These are phyloP conservation scores for Tortrix viridana DNA, from an alignment of 2,888 invertebrate genomes.

Conservation along the genomic window DNA sequence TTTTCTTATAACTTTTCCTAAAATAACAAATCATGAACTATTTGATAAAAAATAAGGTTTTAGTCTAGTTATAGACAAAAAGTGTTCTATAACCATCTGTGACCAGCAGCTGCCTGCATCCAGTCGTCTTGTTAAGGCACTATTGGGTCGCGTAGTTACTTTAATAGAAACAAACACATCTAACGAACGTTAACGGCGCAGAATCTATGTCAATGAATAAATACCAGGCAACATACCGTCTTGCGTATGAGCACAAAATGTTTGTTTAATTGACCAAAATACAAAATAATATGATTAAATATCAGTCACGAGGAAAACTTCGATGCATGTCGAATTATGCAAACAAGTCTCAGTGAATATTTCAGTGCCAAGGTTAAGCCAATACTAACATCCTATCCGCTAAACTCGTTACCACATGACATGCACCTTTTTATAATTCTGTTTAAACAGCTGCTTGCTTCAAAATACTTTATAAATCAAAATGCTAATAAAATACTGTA, in stretches of 20 bases:
- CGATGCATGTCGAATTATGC: slow-evolving; percentile 40
- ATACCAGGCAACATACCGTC: slow-evolving; percentile 20
- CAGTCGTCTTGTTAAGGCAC: slow-evolving; percentile 24
- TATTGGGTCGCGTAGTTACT: slow-evolving; percentile 29
- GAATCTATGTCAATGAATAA: slow-evolving; percentile 37
- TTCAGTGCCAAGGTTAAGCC: slow-evolving; percentile 59
- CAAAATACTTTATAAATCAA: background rate
- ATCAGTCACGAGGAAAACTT: background rate
- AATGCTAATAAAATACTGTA: slow-evolving; percentile 28
- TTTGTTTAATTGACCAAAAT: background rate
- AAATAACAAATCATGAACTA: too few relatives aligned
- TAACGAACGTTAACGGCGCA: slow-evolving; percentile 14
- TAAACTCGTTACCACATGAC: slow-evolving; percentile 39
- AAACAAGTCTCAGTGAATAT: slow-evolving; percentile 43
- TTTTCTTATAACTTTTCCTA: too few relatives aligned
- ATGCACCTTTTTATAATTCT: slow-evolving; percentile 52
- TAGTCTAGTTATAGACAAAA: too few relatives aligned
- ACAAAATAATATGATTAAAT: background rate
- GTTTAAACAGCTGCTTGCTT: slow-evolving; percentile 23
- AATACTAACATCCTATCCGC: slow-evolving; percentile 49
- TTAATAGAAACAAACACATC: slow-evolving; percentile 37
- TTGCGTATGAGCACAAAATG: background rate
- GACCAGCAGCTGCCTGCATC: slow-evolving; percentile 11
- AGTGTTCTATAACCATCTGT: slow-evolving; percentile 14
- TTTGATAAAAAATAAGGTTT: too few relatives aligned